Base-by-base conservation (phyloP, 1,140 invertebrate genomes). In the Atta texana region DNA sequence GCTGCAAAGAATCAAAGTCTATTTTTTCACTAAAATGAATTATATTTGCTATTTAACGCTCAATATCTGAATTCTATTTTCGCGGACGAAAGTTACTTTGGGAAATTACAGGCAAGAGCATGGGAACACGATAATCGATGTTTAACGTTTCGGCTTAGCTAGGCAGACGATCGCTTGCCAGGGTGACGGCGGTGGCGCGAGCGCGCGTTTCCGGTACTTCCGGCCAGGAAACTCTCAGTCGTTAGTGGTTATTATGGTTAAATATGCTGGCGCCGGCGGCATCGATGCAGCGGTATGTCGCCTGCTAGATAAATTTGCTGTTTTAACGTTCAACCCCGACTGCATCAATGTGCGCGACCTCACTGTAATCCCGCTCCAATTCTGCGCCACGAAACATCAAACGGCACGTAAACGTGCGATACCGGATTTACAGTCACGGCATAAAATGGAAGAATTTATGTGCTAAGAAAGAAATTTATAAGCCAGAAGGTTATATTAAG, bases 231-330 rank as follows among this genome's bases (percentile, higher is more conserved):
- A 91, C 91, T 92, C 87, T 88, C 88, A 81, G 87, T 92, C 91
- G 91, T 92, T 92, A 92, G 91, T 68, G 91, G 87, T 92, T 91
- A 92, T 92, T 92, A 91, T 90, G 91, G 91, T 92, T 92, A 88
- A 92, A 90, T 88, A 89, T 90, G 77, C 49, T 89, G 63, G 39
- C 39, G 80, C 75, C 75, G 39, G 39, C 24, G 80, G 55, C 51
- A 21, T 69, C 66, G 64, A 16, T 21, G 51, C 68, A 63, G 76
- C 31, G 81, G 44, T 39, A 1, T 34, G 55, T 18, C 61, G 21
- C 53, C 28, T 53, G 51, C 28, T 31, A 53, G 80, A 90, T 71
- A 86, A 89, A 89, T 89, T 90, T 89, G 87, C 68, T 16, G 68
- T 85, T 89, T 80, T 75, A 74, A 87, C 61, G 21, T 18, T 55